Conservation (phyloP, 2,888 invertebrate species). For the Anoplius nigerrimus region DNA sequence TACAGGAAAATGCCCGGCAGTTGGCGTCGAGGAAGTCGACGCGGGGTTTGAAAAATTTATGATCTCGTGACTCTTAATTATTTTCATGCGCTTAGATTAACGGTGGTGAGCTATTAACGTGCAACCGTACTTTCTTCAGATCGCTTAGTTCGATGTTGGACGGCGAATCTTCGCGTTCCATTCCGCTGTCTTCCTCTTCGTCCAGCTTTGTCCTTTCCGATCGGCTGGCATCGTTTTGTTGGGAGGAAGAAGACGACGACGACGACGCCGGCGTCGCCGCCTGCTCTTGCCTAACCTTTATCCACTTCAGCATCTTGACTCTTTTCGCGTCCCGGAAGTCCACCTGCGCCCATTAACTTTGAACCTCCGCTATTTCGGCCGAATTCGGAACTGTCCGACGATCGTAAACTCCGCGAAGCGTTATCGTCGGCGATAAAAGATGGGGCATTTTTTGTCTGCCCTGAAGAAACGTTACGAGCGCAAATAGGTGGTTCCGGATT, state of each 20-base stretch:
- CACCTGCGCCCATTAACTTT: too few species aligned
- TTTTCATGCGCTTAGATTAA: too few species aligned
- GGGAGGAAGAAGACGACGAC: too few species aligned
- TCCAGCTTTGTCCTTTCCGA: conserved; percentile 44
- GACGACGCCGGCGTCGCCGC: conserved; percentile 27
- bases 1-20: too few species aligned
- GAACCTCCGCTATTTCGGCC: too few species aligned
- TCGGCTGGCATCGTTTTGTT: not conserved
- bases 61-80: too few species aligned
- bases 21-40: too few species aligned
- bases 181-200: conserved; percentile 69
- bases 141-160: conserved; percentile 65
- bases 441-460: too few species aligned
- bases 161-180: conserved; percentile 70
- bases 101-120: not conserved
- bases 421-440: too few species aligned
- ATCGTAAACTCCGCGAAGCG: too few species aligned
- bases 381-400: too few species aligned
- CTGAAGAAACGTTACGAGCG: not conserved
- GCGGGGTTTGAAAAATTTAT: too few species aligned
- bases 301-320: conserved; percentile 72
- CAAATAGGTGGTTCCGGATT: conserved; percentile 33
- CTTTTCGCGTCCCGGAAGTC: not conserved
- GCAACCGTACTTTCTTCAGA: conserved; percentile 68
- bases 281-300: conserved; percentile 70